These are phyloP conservation scores for Thecophora atra DNA, from an alignment of 2,888 invertebrate genomes.

Conservation along the genomic window DNA sequence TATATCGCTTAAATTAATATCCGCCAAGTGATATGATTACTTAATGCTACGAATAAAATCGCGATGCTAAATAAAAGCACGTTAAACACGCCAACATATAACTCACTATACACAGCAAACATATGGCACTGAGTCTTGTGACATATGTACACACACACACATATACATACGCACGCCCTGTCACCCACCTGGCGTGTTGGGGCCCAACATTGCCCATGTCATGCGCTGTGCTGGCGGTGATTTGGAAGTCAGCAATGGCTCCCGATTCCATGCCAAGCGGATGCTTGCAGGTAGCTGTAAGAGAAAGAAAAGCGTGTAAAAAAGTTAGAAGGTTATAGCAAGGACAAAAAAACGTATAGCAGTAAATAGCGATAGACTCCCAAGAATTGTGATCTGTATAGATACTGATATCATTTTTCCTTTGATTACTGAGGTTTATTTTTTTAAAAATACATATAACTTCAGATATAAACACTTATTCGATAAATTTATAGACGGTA, in stretches of 20 bases:
- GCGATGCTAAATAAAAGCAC: constrained; percentile 58
- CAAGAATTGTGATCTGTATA: too few species aligned
- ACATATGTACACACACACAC: constrained; percentile 18
- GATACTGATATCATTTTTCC: too few species aligned
- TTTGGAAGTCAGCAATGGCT: constrained; percentile 78
- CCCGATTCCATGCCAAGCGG: constrained; percentile 85
- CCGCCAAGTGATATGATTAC: constrained; percentile 11
- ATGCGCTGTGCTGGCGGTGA: constrained; percentile 83
- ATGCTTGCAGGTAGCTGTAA: constrained; percentile 74
- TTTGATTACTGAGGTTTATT: background rate
- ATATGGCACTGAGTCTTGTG: constrained; percentile 13
- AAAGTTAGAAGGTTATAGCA: background rate
- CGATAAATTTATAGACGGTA: too few species aligned
- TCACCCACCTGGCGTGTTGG: constrained; percentile 79
- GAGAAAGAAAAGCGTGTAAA: constrained; percentile 15
- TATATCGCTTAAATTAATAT: background rate
- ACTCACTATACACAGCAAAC: constrained; percentile 50
- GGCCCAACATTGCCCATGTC: constrained; percentile 84
- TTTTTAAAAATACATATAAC: too few species aligned
- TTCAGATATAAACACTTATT: background rate
- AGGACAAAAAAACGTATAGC: background rate
- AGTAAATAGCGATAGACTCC: too few species aligned
- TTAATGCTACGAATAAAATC: constrained; percentile 1
- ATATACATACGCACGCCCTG: background rate
- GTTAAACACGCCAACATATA: constrained; percentile 63